Evolutionary conservation across 2,797 vertebrate genomes (phyloP).

Genomic region (Lophura swinhoii): DNA sequence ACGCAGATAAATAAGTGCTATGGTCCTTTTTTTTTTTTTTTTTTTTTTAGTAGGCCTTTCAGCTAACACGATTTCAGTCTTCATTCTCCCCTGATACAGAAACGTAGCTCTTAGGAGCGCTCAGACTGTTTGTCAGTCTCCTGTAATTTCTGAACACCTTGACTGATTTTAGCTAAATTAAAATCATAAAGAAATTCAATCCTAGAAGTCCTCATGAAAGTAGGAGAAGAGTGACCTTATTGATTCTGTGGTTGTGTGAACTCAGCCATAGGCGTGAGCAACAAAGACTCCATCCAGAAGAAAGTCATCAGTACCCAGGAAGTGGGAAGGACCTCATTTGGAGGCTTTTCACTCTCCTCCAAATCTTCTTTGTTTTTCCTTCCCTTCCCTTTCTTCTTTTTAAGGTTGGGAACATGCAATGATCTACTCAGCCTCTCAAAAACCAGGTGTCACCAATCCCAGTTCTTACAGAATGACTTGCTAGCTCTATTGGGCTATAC

Average conservation of each 20-base stretch:
- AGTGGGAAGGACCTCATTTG: not conserved
- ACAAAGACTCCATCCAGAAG: not conserved
- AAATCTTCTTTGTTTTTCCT: too few species aligned
- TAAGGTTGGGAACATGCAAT: not conserved
- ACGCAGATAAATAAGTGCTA: not conserved
- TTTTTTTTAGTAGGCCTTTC: not conserved
- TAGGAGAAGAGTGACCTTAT: not conserved
- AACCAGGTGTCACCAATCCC: not conserved
- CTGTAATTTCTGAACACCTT: conserved; percentile 5
- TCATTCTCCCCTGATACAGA: not conserved
- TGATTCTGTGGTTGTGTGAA: not conserved
- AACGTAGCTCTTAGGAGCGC: not conserved
- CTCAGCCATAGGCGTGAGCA: not conserved
- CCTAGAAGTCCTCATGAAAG: not conserved
- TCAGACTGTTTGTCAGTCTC: not conserved
- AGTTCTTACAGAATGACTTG: not conserved
- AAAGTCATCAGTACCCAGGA: not conserved
- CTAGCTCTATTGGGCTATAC: not conserved
- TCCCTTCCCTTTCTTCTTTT: too few species aligned
- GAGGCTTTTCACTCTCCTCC: fast-evolving
- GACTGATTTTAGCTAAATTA: not conserved
- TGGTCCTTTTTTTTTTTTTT: not conserved
- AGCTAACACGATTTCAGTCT: not conserved
- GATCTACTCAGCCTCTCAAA: not conserved
- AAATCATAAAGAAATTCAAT: not conserved